These are phyloP conservation scores for Nesospiza acunhae DNA, from an alignment of 2,113 vertebrate genomes.

Conservation along the genomic window DNA sequence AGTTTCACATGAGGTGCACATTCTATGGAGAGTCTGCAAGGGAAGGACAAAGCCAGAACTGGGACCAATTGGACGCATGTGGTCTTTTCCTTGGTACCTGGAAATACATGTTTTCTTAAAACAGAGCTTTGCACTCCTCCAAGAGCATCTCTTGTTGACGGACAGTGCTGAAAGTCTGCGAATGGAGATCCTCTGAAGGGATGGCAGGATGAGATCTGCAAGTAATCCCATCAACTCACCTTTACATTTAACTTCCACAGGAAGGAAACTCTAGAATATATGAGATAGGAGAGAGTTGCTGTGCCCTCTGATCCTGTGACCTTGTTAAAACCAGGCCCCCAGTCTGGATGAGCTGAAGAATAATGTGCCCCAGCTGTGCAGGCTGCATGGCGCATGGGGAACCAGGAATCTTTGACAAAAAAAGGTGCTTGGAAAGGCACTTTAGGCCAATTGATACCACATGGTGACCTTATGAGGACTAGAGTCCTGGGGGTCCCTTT, in stretches of 20 bases:
- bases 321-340: slow-evolving; percentile 22
- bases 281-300: background rate
- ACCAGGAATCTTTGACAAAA: slow-evolving; percentile 23
- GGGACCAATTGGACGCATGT: background rate
- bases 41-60: background rate
- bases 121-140: background rate
- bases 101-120: background rate
- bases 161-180: background rate
- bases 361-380: slow-evolving; percentile 54
- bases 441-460: slow-evolving; percentile 59
- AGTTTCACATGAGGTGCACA: background rate
- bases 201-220: background rate
- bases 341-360: slow-evolving; percentile 33
- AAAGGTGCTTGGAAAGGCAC: slow-evolving; percentile 33
- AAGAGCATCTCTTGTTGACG: background rate
- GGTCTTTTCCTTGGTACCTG: background rate
- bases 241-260: background rate
- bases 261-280: slow-evolving; percentile 38
- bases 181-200: background rate
- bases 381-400: slow-evolving; percentile 28
- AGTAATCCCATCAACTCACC: background rate
- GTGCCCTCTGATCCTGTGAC: slow-evolving; percentile 41
- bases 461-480: slow-evolving; percentile 56
- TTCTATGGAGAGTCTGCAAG: background rate
- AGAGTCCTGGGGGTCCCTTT: slow-evolving; percentile 46